Base-by-base conservation (phyloP, 2,113 vertebrate genomes). In the Prunella himalayana region DNA sequence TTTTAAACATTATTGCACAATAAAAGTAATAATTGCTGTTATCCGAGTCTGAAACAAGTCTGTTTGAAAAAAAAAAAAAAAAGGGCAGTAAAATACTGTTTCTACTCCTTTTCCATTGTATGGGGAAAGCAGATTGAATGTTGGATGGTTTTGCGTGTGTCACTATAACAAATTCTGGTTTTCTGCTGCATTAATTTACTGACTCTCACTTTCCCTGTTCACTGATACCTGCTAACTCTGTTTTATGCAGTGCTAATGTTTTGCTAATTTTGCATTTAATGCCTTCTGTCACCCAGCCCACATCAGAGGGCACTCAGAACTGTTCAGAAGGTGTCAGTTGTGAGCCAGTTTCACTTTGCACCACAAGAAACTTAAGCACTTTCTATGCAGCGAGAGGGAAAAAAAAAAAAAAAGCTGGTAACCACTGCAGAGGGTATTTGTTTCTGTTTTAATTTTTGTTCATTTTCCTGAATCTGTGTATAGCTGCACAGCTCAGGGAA, bases 241-340 rank as follows among this genome's bases (percentile, higher is more conserved):
- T 94, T 79, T 92, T 93, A 73, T 91, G 86, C 84, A 76, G 13
- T 80, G 86, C 95, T 84, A 33, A 60, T 49, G 70, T 94, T 93
- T 88, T 91, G 88, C 91, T 97, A 90, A 97, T 89, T 87, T 93
- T 96, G 89, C 91, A 28, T 90, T 95, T 82, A 68, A 90, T 76
- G 65, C 82, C 59, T 92, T 88, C 57, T 91, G 56, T 94, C 88
- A 69, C 64, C 77, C 92, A 49, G 18, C 88, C 94, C 90, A 37
- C 6, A 24, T 25, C 77, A 63, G 39, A 86, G 80, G 51, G 65
- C 86, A 23, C 82, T 60, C 49, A 57, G 42, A 86, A 69, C 65
- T 92, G 65, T 91, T 93, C 59, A 51, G 85, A 89, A 85, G 65
- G 64, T 87, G 41, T 92, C 70, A 49, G 41, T 59, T 96, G 72